These are phyloP conservation scores for Thermophis baileyi DNA, from an alignment of 2,113 vertebrate genomes.

Conservation along the genomic window DNA sequence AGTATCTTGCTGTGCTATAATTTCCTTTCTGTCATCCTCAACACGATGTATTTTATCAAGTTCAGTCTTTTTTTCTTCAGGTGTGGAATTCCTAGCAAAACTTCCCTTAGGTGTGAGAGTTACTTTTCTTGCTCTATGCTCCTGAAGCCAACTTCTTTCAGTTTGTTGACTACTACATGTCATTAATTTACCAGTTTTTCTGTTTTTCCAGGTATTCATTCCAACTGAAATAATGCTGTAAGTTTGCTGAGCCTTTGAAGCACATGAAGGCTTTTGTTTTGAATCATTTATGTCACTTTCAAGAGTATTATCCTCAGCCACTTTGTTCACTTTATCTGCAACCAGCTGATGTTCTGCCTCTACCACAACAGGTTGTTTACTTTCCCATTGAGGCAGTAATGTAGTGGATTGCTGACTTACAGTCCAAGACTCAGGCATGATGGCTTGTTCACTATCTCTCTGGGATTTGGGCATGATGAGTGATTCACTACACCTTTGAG, in stretches of 20 bases:
- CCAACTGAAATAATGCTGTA: slow-evolving; percentile 24
- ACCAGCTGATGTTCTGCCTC: background rate
- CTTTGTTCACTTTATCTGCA: background rate
- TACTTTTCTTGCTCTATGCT: slow-evolving; percentile 6
- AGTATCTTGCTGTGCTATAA: background rate
- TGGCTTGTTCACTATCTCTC: background rate
- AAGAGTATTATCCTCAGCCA: background rate
- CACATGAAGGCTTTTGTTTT: background rate
- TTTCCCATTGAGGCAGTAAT: background rate
- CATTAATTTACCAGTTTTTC: slow-evolving; percentile 19
- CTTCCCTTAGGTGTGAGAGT: background rate
- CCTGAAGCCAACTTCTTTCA: slow-evolving; percentile 15
- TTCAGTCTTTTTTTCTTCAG: background rate
- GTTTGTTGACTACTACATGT: slow-evolving; percentile 15
- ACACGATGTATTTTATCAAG: background rate
- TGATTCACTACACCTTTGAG: background rate
- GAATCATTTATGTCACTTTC: background rate
- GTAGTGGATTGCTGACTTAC: background rate
- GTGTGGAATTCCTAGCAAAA: background rate
- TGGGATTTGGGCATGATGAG: background rate
- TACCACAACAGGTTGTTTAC: background rate
- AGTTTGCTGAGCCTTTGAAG: slow-evolving; percentile 13
- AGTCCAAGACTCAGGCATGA: background rate
- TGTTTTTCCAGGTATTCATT: slow-evolving; percentile 24
- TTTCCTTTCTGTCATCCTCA: background rate